These are phyloP conservation scores for Telenomus remus DNA, from an alignment of 1,140 invertebrate genomes.

Conservation along the genomic window DNA sequence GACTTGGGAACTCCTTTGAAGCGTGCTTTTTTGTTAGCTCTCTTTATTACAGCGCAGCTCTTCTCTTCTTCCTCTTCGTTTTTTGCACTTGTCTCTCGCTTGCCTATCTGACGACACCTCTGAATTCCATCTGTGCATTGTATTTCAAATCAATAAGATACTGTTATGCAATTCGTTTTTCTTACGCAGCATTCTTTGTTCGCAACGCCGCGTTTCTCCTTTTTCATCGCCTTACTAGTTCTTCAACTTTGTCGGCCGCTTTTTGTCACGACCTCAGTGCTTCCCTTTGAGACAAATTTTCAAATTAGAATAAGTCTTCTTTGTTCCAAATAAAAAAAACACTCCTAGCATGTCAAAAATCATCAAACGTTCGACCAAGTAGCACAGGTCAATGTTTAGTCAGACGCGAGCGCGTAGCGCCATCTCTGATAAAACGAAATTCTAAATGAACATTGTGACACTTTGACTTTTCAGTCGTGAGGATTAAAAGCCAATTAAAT, in stretches of 20 bases:
- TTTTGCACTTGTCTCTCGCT: constrained; percentile 44
- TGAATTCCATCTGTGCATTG: constrained; percentile 50
- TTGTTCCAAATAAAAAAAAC: too few relatives aligned
- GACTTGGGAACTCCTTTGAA: constrained; percentile 49
- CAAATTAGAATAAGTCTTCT: too few relatives aligned
- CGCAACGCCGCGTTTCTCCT: constrained; percentile 7
- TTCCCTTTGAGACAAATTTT: background rate
- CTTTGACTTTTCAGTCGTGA: too few relatives aligned
- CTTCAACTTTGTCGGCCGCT: background rate
- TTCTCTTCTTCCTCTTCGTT: constrained; percentile 17
- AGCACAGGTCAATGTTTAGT: too few relatives aligned
- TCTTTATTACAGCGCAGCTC: constrained; percentile 44
- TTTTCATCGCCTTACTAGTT: background rate
- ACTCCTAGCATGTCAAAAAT: too few relatives aligned
- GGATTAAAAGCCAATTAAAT: too few relatives aligned
- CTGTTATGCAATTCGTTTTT: constrained; percentile 56
- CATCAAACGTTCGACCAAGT: too few relatives aligned
- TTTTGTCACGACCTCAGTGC: constrained; percentile 10
- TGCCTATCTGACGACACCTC: constrained; percentile 41
- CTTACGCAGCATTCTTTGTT: constrained; percentile 30
- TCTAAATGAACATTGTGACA: too few relatives aligned
- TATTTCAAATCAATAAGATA: constrained; percentile 56
- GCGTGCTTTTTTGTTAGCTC: constrained; percentile 46
- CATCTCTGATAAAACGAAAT: too few relatives aligned
- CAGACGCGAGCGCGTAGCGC: too few relatives aligned